phyloP scores from a whole-genome alignment of 2,888 invertebrate species.

The Caenorhabditis imperialis region DNA sequence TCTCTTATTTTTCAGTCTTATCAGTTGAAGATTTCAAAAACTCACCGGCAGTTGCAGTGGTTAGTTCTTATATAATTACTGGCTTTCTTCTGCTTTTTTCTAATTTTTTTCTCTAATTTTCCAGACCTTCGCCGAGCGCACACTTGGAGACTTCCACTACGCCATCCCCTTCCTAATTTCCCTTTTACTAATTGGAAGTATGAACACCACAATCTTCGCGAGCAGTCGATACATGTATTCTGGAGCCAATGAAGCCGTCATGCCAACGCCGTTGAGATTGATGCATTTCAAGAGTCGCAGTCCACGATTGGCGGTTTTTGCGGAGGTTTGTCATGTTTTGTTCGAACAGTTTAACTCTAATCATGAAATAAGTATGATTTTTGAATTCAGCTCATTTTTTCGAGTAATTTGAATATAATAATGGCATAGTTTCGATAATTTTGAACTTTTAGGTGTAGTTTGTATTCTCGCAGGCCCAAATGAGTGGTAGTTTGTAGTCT shows the following conservation, averaged over 20 bases:
- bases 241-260: constrained; percentile 38
- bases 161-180: constrained; percentile 73
- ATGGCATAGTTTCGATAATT: too few relatives aligned
- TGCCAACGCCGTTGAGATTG: constrained; percentile 62
- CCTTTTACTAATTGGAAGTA: constrained; percentile 68
- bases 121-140: constrained; percentile 67
- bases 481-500: constrained; percentile 12
- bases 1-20: constrained; percentile 91
- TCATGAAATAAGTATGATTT: too few relatives aligned
- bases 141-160: constrained; percentile 69
- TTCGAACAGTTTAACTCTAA: too few relatives aligned
- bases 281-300: constrained; percentile 61
- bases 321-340: too few relatives aligned
- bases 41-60: constrained; percentile 89
- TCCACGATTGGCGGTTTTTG: constrained; percentile 70
- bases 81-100: background rate
- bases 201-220: constrained; percentile 74
- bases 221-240: constrained; percentile 62
- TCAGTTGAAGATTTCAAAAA: constrained; percentile 86
- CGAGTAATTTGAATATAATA: too few relatives aligned
- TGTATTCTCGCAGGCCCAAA: too few relatives aligned
- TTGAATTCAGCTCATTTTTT: too few relatives aligned
- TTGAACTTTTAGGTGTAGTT: too few relatives aligned
- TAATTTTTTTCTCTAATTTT: constrained; percentile 7
- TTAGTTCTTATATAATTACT: constrained; percentile 79